These are phyloP conservation scores for Tamandua tetradactyla DNA, from an alignment of 2,797 vertebrate genomes.

Conservation along the genomic window DNA sequence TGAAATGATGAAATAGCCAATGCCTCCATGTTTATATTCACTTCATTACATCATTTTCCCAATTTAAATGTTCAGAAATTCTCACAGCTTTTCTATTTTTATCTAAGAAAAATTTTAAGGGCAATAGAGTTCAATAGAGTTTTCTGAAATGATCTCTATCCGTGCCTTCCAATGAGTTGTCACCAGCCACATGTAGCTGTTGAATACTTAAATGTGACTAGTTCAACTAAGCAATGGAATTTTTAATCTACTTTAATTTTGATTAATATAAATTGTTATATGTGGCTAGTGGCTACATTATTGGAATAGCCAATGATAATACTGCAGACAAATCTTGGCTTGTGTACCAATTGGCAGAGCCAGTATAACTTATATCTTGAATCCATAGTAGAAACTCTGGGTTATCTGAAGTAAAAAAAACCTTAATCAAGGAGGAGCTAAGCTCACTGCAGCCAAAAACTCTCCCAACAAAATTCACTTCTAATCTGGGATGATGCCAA, in stretches of 20 bases:
- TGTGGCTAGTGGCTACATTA: background rate
- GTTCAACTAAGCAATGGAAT: background rate
- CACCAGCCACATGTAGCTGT: background rate
- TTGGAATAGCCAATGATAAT: background rate
- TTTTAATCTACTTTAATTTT: background rate
- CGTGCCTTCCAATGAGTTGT: background rate
- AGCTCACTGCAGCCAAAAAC: background rate
- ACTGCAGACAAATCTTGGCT: background rate
- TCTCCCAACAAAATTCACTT: background rate
- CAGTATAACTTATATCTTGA: fast-evolving
- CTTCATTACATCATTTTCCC: background rate
- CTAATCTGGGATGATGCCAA: background rate
- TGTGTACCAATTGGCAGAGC: background rate
- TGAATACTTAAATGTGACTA: background rate
- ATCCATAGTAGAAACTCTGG: background rate
- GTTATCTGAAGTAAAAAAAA: background rate
- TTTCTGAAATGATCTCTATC: background rate
- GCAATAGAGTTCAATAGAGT: background rate
- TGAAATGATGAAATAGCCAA: slow-evolving; percentile 20
- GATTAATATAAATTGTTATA: background rate
- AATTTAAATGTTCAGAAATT: slow-evolving; percentile 17
- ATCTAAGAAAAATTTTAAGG: background rate
- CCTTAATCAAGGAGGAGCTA: background rate
- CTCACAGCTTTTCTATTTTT: background rate
- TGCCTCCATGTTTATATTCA: background rate